Base-by-base conservation (phyloP, 2,888 invertebrate species). In the Strigamia crassipes region DNA sequence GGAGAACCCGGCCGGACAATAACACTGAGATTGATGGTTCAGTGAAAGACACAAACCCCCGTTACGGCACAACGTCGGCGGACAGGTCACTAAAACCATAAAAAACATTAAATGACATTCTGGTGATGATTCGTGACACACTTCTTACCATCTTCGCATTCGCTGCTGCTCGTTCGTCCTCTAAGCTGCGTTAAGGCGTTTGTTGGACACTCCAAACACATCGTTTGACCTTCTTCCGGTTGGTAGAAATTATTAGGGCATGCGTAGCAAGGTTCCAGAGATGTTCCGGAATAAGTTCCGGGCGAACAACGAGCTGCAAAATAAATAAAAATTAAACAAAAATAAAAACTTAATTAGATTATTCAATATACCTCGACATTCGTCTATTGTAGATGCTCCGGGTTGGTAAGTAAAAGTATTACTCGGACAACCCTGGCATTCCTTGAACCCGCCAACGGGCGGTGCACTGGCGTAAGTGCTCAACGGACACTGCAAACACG, bases 201-300 rank as follows among this genome's bases (percentile, higher is more conserved):
- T 5, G 95, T 93, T 1, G 96, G 94, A 86, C 99, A 99, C 88
- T 97, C 96, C 86, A 91, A 91, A 87, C 97, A 98, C 46, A 93
- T 91, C 1, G 93, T 94, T 85, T 94, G 94, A 0, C 97, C 97
- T 41, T 93, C 90, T 34, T 92, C 89, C 15, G 95, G 92, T 88
- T 98, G 97, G 88, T 94, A 98, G 89, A 96, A 96, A 88, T 98
- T 94, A 85, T 92, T 90, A 0, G 98, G 97, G 86, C 98, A 98
- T 82, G 94, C 92, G 2, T 96, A 94, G 88, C 98, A 98, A 0
- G 97, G 96, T 12, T 97, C 94, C 38, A 98, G 89, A 15, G 98
- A 98, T 15, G 96, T 96, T 78, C 94, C 93, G 0, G 97, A 97
- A 87, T 97, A 98, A 84, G 92, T 92, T 83, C 98, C 98, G 15